phyloP scores from a whole-genome alignment of 2,888 invertebrate genomes.

The Acholoe squamosa region DNA sequence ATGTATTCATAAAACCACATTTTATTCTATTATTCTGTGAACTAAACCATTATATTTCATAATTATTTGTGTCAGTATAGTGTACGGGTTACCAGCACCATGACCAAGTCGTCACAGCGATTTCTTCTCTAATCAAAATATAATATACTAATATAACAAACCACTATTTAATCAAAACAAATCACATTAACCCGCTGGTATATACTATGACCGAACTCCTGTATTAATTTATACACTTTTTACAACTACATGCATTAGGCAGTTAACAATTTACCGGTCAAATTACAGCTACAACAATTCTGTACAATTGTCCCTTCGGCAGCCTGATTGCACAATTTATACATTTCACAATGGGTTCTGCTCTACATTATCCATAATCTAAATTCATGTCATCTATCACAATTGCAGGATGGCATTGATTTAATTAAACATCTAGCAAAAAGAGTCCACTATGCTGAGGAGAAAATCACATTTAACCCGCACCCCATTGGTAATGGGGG shows the following conservation, averaged over 20 bases:
- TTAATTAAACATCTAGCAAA: neutral
- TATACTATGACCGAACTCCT: neutral
- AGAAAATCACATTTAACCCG: neutral
- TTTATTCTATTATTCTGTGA: conserved; percentile 8
- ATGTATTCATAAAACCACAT: no score
- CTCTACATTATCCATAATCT: no score
- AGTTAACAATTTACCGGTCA: neutral
- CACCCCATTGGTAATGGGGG: neutral
- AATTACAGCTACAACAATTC: neutral
- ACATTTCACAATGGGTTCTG: neutral
- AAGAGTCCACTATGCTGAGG: neutral
- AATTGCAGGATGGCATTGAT: neutral
- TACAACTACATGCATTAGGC: neutral
- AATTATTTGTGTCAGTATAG: neutral
- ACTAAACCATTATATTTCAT: conserved; percentile 6
- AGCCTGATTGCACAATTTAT: conserved; percentile 19
- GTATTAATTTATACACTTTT: conserved; percentile 16
- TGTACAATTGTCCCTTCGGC: neutral
- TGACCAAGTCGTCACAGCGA: conserved; percentile 30
- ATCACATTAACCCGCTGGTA: conserved; percentile 9
- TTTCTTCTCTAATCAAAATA: neutral
- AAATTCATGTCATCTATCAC: neutral
- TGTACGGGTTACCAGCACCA: conserved; percentile 37
- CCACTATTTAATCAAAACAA: neutral
- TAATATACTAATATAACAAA: neutral